A percentile compares a stretch with the other conserved stretches of the same genome.
These are phyloP conservation scores for Enteromius treurensis DNA, from an alignment of 2,797 vertebrate genomes.

Conservation along the genomic window DNA sequence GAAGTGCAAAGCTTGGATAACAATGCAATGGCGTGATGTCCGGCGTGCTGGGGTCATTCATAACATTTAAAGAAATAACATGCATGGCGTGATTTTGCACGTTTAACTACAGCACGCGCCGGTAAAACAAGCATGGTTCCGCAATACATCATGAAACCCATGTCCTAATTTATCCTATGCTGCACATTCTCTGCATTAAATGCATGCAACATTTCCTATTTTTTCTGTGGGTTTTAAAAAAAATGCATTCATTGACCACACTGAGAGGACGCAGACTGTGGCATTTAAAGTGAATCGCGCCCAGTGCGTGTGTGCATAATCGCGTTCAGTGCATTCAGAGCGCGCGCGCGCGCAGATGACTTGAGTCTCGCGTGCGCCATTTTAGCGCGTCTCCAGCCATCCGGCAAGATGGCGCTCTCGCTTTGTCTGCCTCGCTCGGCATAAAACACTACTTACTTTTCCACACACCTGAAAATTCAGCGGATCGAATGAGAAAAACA, in stretches of 20 bases:
- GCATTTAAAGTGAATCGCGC: not conserved
- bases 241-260: not conserved
- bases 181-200: not conserved
- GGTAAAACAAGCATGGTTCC: not conserved
- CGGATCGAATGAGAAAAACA: not conserved
- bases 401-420: conserved; percentile 85
- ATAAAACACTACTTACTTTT: conserved; percentile 59
- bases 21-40: not conserved
- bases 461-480: not conserved
- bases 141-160: not conserved
- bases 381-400: conserved; percentile 83
- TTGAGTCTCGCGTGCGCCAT: conserved; percentile 80
- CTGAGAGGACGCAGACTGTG: too few relatives aligned
- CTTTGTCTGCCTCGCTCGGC: conserved; percentile 81
- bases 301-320: not conserved
- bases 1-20: not conserved
- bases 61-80: not conserved
- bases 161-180: not conserved
- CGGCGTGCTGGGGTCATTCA: not conserved
- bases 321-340: conserved; percentile 2
- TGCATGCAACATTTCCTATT: not conserved
- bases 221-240: not conserved
- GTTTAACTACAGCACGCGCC: not conserved
- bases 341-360: conserved; percentile 39
- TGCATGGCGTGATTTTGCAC: not conserved